Evolutionary conservation across 2,797 vertebrate species (phyloP).

Genomic region (Coilia nasus): DNA sequence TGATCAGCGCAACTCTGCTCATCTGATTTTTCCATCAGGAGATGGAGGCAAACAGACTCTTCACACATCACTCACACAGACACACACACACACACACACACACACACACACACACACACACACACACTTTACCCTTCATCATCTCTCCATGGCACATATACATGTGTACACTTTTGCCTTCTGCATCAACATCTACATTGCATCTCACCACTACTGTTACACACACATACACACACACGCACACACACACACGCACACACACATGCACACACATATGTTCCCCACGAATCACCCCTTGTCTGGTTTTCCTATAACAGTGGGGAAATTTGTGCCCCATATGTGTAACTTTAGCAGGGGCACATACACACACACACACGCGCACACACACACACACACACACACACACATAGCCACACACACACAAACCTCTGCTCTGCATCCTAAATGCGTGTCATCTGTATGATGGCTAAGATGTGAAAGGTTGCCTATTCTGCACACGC

Average conservation of each 20-base stretch:
- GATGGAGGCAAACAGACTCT: neutral
- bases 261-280: conserved; percentile 26
- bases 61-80: neutral
- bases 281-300: no score
- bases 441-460: neutral
- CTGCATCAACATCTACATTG: neutral
- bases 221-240: no score
- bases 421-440: neutral
- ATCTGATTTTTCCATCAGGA: conserved; percentile 38
- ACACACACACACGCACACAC: neutral
- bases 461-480: neutral
- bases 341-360: no score
- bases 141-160: neutral
- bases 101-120: conserved; percentile 39
- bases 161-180: neutral
- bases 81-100: conserved; percentile 39
- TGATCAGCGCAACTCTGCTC: conserved; percentile 30
- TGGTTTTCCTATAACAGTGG: no score
- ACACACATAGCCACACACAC: neutral
- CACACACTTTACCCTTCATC: neutral
- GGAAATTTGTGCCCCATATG: no score
- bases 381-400: conserved; percentile 2
- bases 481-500: neutral
- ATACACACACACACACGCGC: conserved; percentile 28
- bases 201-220: no score